Base-by-base conservation (phyloP, 1,140 invertebrate genomes). In the Platyscapa corneri region DNA sequence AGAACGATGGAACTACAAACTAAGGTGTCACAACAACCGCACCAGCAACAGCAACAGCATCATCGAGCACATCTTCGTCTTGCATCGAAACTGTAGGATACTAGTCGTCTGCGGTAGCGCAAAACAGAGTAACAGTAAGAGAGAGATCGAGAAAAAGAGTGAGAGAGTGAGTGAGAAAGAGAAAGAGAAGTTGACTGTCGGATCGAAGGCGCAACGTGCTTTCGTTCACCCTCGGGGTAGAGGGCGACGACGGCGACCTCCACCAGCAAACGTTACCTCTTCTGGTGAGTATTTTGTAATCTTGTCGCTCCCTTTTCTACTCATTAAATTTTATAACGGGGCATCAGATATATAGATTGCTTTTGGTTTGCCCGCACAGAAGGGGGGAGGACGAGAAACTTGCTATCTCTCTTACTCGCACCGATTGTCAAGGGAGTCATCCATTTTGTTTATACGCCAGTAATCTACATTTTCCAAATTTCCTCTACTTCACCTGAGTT, bases 371-470 rank as follows among this genome's bases (percentile, higher is more conserved):
- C 37, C 70, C 0, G 34, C 18, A 7, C 14, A 3, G 70, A 18
- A 14, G 27, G 37, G 27, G 70, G 37, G 8, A 42, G 23, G 0
- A 2, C 18, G 20, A 0, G n/a, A n/a, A n/a, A 27, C 76, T 39
- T 80, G 20, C 42, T 46, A 27, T 80, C 78, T 80, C 79, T 46
- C 79, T 81, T 27, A 16, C 79, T 64, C 79, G 18, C 42, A 67
- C 42, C n/a, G 64, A 46, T 86, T 88, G 89, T 90, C 89, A 90
- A 90, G 89, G 88, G 87, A 82, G 89, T 83, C 90, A 90, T 90
- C 90, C 90, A 91, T 91, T 90, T 91, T 91, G 90, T 91, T 91
- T 91, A 91, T 87, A 89, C 86, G 86, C 86, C 20, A 67, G 30
- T 64, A 65, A 76, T 83, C 60, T 23, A 5, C 32, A 78, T 53